Evolutionary conservation across 2,113 vertebrate species (phyloP), one percentile per base, ranked within the genome.

Genomic region (Alouatta palliata): DNA sequence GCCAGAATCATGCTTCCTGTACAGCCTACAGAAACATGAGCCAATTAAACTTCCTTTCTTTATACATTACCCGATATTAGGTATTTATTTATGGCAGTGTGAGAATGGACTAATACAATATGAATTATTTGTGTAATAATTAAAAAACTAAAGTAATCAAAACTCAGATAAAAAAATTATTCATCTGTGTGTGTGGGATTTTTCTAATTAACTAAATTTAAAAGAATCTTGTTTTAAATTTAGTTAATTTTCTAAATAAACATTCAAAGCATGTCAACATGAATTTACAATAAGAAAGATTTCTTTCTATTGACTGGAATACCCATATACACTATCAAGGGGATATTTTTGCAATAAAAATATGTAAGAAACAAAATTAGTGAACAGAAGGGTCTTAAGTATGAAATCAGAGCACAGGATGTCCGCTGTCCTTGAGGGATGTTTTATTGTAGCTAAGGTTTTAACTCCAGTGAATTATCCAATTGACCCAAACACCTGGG

Each of bases 381-480:
- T 75, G 87, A 93, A 83, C 80, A 91, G 90, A 96, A 96, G 84
- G 83, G n/a, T 43, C 2, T 40, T 87, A 95, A 91, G 54, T 80
- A 76, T 96, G 96, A 94, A 97, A 96, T 97, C 27, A 16, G 87
- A 95, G 87, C 80, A 83, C 54, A 76, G 79, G 23, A 96, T 45
- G 27, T 85, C 82, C 90, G 79, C 54, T 84, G 82, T 87, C 92
- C 94, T 96, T 75, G 75, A 95, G 92, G 92, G 64, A 76, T 30
- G 68, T 79, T 95, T 93, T 56, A 80, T 91, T 68, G 45, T 75
- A 70, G 45, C 70, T 47, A 80, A 88, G 81, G 89, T 73, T 98
- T 97, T 82, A 81, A 96, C 35, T 70, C 66, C 83, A 68, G 3
- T 73, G 83, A 97, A 92, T 95, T 96, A 93, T 40, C 79, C 87